Conservation (phyloP, 2,888 invertebrate species). For the Eurois occulta region DNA sequence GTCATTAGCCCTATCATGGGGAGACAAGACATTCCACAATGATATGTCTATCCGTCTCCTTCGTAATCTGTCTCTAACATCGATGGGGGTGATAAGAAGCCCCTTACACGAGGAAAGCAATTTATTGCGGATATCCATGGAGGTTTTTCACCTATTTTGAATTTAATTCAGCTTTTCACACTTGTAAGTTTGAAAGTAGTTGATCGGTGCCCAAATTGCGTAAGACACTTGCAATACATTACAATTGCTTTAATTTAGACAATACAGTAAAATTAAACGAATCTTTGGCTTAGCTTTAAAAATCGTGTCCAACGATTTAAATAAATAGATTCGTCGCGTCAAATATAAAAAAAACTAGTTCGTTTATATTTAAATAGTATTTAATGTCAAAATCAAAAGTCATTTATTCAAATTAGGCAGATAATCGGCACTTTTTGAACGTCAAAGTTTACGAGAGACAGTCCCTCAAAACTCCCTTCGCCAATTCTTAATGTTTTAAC, state of each 20-base stretch:
- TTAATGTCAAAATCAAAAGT: no score
- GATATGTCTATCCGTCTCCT: constrained; percentile 34
- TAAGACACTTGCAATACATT: neutral
- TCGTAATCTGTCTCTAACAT: constrained; percentile 44
- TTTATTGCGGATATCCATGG: constrained; percentile 26
- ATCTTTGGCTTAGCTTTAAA: no score
- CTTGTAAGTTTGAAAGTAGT: neutral
- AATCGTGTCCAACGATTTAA: neutral
- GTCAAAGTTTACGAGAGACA: no score
- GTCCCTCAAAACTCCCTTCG: no score
- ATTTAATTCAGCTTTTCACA: constrained; percentile 5
- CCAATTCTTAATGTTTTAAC: no score
- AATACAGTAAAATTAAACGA: no score
- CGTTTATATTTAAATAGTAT: neutral
- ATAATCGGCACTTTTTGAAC: no score
- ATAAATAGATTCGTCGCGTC: neutral
- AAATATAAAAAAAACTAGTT: no score
- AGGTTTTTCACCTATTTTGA: neutral
- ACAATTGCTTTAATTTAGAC: neutral
- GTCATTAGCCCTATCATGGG: constrained; percentile 42
- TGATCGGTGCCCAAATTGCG: neutral
- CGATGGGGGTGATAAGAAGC: constrained; percentile 28
- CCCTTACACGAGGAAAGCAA: constrained; percentile 1
- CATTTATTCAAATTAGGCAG: no score
- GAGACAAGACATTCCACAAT: constrained; percentile 26